Conservation (phyloP, 2,888 invertebrate genomes). For the Drosophila acutilabella region DNA sequence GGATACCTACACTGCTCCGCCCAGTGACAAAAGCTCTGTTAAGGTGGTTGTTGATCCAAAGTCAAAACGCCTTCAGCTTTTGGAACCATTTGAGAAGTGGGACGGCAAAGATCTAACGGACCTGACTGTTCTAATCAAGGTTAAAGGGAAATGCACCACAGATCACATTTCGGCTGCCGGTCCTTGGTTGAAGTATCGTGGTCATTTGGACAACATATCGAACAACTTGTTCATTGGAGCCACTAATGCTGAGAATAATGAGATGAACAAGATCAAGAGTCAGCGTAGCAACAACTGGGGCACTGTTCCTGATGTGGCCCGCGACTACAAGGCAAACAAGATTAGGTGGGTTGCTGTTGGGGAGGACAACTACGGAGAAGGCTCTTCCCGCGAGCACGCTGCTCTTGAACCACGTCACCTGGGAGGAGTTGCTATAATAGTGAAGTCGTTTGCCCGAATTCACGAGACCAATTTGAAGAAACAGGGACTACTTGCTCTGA, state of each 20-base stretch:
- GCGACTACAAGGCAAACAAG: conserved; percentile 95
- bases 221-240: conserved; percentile 99
- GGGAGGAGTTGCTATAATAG: conserved; percentile 98
- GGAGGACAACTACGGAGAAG: conserved; percentile 96
- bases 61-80: conserved; percentile 96
- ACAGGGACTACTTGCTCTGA: conserved; percentile 98
- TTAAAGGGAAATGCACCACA: conserved; percentile 99
- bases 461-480: conserved; percentile 99
- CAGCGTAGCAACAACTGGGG: conserved; percentile 94
- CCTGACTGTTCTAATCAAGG: conserved; percentile 96
- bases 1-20: conserved; percentile 97
- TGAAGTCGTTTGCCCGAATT: conserved; percentile 99
- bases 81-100: conserved; percentile 97
- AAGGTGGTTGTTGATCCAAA: conserved; percentile 93
- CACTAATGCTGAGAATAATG: conserved; percentile 93
- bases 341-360: conserved; percentile 95
- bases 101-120: conserved; percentile 96
- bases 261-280: conserved; percentile 97
- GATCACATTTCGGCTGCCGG: conserved; percentile 99
- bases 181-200: conserved; percentile 99
- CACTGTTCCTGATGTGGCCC: conserved; percentile 96
- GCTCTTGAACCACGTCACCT: conserved; percentile 98
- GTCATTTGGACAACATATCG: conserved; percentile 99
- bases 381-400: conserved; percentile 97
- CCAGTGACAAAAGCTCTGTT: conserved; percentile 85